These are phyloP conservation scores for Theristus sp. DNA, from an alignment of 2,888 invertebrate species.

Conservation along the genomic window DNA sequence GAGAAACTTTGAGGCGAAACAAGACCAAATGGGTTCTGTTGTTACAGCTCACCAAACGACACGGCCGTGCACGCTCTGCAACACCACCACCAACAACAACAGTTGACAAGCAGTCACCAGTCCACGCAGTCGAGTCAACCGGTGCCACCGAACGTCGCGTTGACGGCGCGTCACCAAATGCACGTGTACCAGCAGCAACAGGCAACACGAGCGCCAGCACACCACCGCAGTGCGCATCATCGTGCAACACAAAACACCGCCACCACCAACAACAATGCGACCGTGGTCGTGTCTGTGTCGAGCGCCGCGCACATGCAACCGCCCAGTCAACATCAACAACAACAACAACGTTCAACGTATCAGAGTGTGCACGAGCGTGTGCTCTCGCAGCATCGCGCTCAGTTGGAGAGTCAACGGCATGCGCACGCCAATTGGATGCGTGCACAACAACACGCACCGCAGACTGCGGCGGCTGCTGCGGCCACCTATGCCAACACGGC, in stretches of 20 bases:
- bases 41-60: too few relatives aligned
- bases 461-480: neutral
- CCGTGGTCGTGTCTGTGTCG: neutral
- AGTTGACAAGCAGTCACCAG: neutral
- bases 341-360: too few relatives aligned
- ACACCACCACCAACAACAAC: neutral
- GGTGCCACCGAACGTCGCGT: neutral
- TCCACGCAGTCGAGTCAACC: neutral
- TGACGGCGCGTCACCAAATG: neutral
- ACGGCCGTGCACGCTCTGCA: neutral
- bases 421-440: neutral
- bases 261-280: neutral
- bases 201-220: neutral
- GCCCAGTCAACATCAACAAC: too few relatives aligned
- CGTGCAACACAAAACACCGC: neutral
- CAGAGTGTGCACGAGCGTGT: slow-evolving; percentile 4
- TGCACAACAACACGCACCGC: neutral
- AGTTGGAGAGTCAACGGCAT: neutral
- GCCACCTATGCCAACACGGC: neutral
- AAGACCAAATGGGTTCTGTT: too few relatives aligned
- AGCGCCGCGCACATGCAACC: neutral
- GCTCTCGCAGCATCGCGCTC: neutral
- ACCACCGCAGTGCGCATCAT: neutral
- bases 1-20: too few relatives aligned
- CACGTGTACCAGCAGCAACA: neutral